These are phyloP conservation scores for Apogon hyalosoma DNA, from an alignment of 2,797 vertebrate species.

Conservation along the genomic window DNA sequence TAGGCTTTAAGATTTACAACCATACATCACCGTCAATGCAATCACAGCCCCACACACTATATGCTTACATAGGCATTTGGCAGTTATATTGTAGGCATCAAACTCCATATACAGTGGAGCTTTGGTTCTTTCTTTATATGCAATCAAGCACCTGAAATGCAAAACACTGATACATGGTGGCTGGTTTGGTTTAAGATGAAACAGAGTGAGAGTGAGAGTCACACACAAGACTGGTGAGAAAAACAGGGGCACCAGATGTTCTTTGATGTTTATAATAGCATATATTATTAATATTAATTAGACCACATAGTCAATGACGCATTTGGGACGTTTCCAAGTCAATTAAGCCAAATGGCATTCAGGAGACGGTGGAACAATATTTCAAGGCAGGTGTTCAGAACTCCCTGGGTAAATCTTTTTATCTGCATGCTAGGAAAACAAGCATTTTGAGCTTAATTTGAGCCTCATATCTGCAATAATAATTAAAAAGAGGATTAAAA, in stretches of 20 bases:
- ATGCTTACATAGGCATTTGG: constrained; percentile 74
- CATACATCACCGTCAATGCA: constrained; percentile 76
- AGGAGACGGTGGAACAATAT: constrained; percentile 99
- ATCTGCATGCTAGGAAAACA: constrained; percentile 96
- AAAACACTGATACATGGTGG: constrained; percentile 69
- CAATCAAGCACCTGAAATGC: constrained; percentile 75
- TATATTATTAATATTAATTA: constrained; percentile 99
- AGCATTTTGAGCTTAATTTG: constrained; percentile 94
- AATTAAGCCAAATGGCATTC: constrained; percentile 99
- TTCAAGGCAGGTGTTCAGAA: constrained; percentile 99
- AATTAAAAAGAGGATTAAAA: constrained; percentile 87
- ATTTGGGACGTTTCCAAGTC: constrained; percentile 99
- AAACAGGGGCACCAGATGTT: constrained; percentile 99
- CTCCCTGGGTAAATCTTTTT: constrained; percentile 98
- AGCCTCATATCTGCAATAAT: constrained; percentile 86
- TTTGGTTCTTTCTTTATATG: constrained; percentile 49
- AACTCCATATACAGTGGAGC: constrained; percentile 50
- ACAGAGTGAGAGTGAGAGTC: constrained; percentile 73
- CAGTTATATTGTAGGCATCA: constrained; percentile 75
- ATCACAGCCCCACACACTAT: constrained; percentile 70
- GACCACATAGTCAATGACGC: constrained; percentile 99
- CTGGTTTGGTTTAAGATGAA: constrained; percentile 81
- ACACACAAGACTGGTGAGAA: constrained; percentile 93
- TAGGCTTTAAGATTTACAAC: constrained; percentile 78
- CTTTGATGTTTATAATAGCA: constrained; percentile 99